These are phyloP conservation scores for Onychomys torridus DNA, from an alignment of 2,797 vertebrate genomes.

Conservation along the genomic window DNA sequence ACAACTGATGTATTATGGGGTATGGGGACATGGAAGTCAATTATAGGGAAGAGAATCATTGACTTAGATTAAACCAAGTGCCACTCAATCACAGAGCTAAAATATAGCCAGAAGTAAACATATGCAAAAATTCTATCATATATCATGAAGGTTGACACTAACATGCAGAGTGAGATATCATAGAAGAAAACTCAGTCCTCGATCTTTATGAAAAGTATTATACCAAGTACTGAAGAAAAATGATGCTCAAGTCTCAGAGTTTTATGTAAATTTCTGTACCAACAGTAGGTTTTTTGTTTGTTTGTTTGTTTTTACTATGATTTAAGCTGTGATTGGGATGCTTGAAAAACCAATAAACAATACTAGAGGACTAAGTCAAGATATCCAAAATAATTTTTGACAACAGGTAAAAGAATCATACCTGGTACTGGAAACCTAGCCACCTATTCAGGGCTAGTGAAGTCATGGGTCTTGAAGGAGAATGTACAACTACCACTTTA, in stretches of 20 bases:
- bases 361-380: background rate
- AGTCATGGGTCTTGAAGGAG: no score
- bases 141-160: background rate
- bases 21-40: background rate
- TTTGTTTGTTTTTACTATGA: no score
- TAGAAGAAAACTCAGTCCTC: background rate
- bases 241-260: background rate
- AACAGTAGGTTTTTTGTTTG: background rate
- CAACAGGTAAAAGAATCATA: background rate
- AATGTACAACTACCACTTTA: no score
- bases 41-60: background rate
- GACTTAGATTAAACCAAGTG: background rate
- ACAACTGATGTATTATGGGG: background rate
- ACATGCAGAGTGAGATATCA: background rate
- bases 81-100: background rate
- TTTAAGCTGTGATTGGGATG: background rate
- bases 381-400: background rate
- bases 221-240: background rate
- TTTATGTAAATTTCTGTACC: background rate
- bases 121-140: background rate
- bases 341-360: background rate
- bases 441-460: no score
- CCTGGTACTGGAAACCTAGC: no score
- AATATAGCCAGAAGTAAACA: background rate
- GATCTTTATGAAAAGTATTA: background rate